Evolutionary conservation across 2,888 invertebrate genomes (phyloP).

Genomic region (Ernsta delagoae): DNA sequence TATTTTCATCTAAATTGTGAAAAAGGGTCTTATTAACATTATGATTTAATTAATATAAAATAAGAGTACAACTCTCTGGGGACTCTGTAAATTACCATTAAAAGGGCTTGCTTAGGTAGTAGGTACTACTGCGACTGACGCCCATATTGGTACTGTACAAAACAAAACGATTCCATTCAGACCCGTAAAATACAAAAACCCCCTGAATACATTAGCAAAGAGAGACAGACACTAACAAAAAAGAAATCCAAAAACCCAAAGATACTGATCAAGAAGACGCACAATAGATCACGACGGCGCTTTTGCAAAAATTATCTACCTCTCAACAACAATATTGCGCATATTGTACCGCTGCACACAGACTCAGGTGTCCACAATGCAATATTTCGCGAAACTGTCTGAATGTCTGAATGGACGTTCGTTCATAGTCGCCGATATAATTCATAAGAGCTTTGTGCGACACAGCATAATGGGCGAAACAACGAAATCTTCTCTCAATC

Average conservation of each 20-base stretch:
- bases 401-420: constrained; percentile 21
- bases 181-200: not conserved
- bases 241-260: not conserved
- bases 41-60: too few relatives aligned
- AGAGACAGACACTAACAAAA: not conserved
- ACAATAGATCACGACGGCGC: constrained; percentile 6
- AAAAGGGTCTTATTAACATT: too few relatives aligned
- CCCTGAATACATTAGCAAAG: not conserved
- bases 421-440: constrained; percentile 42
- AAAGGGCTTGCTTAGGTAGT: too few relatives aligned
- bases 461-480: constrained; percentile 25
- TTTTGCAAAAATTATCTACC: constrained; percentile 23
- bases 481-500: constrained; percentile 13
- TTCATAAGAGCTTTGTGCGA: constrained; percentile 40
- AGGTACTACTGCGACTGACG: too few relatives aligned
- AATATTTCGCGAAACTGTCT: constrained; percentile 10
- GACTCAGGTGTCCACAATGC: constrained; percentile 18
- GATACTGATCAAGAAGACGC: constrained; percentile 14
- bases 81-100: too few relatives aligned
- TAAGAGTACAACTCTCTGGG: too few relatives aligned
- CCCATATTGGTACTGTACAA: too few relatives aligned
- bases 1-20: too few relatives aligned
- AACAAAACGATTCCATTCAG: too few relatives aligned
- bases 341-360: constrained; percentile 5
- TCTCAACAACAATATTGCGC: constrained; percentile 9